These are phyloP conservation scores for Cotesia typhae DNA, from an alignment of 1,140 invertebrate species.

Conservation along the genomic window DNA sequence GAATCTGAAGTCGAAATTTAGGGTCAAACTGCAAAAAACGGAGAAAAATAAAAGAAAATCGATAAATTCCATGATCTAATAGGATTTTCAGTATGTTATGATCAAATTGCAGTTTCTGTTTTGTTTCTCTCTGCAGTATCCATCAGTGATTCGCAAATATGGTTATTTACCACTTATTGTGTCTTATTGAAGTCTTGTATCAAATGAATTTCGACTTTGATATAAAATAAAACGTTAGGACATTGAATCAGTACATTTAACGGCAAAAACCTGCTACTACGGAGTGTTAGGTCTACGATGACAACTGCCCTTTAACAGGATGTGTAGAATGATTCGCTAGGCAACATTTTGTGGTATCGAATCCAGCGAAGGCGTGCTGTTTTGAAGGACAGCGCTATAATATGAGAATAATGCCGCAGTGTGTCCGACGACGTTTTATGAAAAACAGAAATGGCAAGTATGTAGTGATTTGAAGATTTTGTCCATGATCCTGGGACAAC, in stretches of 20 bases:
- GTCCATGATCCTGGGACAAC: too few relatives aligned
- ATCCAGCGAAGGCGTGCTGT: constrained; percentile 32
- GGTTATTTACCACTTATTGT: neutral
- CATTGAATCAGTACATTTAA: constrained; percentile 4
- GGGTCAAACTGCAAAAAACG: too few relatives aligned
- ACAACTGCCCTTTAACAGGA: constrained; percentile 22
- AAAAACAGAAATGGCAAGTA: too few relatives aligned
- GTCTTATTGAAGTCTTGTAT: too few relatives aligned
- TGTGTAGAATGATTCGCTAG: constrained; percentile 16
- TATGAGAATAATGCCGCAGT: too few relatives aligned
- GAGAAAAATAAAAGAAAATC: too few relatives aligned
- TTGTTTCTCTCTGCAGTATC: neutral
- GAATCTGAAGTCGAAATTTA: too few relatives aligned
- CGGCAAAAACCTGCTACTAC: constrained; percentile 22
- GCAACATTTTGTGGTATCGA: constrained; percentile 24
- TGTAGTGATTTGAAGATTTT: too few relatives aligned
- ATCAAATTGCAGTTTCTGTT: constrained; percentile 6
- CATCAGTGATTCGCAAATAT: neutral
- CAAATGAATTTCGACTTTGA: neutral
- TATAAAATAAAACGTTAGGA: neutral
- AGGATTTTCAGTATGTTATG: neutral
- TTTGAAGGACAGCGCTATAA: constrained; percentile 3
- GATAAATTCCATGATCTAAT: too few relatives aligned
- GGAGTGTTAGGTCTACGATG: constrained; percentile 8
- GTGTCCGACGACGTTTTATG: too few relatives aligned